phyloP scores from a whole-genome alignment of 2,888 invertebrate species.

The Dascillus cervinus region DNA sequence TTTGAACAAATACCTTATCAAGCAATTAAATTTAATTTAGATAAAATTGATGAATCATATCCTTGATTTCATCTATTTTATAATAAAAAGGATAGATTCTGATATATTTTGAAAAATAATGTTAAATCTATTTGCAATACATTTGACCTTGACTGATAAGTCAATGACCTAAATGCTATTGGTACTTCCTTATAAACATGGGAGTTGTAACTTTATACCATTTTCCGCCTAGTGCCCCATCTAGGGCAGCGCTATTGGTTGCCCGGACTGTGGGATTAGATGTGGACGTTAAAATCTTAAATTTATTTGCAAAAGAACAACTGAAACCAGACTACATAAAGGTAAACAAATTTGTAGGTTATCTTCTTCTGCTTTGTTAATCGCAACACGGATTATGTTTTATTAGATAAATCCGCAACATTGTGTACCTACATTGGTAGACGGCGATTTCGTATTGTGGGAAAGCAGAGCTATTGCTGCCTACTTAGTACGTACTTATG shows the following conservation, averaged over 20 bases:
- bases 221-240: conserved; percentile 54
- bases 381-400: not conserved
- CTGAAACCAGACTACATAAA: conserved; percentile 46
- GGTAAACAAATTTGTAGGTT: conserved; percentile 28
- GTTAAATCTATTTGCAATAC: no score
- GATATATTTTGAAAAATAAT: no score
- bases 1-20: no score
- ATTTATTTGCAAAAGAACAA: conserved; percentile 54
- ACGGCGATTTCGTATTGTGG: conserved; percentile 58
- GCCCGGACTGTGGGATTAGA: conserved; percentile 52
- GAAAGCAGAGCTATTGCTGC: conserved; percentile 59
- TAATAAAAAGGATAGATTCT: no score
- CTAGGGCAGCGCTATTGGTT: conserved; percentile 52
- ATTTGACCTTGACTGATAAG: conserved; percentile 1
- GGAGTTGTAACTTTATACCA: conserved; percentile 51
- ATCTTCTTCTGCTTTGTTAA: not conserved
- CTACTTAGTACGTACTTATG: conserved; percentile 56
- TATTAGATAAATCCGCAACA: conserved; percentile 59
- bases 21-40: no score
- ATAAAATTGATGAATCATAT: no score
- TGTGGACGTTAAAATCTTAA: conserved; percentile 45
- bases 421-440: conserved; percentile 59
- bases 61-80: no score
- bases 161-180: not conserved
- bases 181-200: conserved; percentile 25